phyloP scores from a whole-genome alignment of 2,888 invertebrate species.

The Oscheius sp. region DNA sequence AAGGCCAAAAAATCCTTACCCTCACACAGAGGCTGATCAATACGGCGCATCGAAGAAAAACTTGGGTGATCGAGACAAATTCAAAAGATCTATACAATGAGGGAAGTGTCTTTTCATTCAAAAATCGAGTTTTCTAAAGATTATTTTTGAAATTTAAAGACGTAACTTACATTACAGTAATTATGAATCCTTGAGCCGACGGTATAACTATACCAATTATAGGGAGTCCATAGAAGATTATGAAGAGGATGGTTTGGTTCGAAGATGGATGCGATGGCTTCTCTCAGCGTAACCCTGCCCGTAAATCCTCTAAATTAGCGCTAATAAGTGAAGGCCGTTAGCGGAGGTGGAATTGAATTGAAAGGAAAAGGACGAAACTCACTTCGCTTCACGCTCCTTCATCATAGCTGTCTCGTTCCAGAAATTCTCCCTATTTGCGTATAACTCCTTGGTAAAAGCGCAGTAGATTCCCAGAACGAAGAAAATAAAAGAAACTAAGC shows the following conservation, averaged over 20 bases:
- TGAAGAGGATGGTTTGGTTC: background rate
- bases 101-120: background rate
- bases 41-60: background rate
- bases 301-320: conserved; percentile 17
- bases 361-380: no score
- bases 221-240: background rate
- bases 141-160: background rate
- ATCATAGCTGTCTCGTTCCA: background rate
- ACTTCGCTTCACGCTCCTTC: background rate
- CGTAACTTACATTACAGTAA: conserved; percentile 11
- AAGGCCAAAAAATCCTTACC: background rate
- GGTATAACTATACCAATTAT: conserved; percentile 4
- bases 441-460: background rate
- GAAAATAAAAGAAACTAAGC: background rate
- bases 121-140: background rate
- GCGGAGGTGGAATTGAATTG: background rate
- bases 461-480: background rate
- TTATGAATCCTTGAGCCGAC: conserved; percentile 4
- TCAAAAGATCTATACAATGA: background rate
- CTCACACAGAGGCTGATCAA: background rate
- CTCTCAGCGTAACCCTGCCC: conserved; percentile 1
- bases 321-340: background rate
- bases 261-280: conserved; percentile 4
- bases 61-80: background rate
- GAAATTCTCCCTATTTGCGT: background rate